phyloP scores from a whole-genome alignment of 2,113 vertebrate genomes.

The Macaca nemestrina region DNA sequence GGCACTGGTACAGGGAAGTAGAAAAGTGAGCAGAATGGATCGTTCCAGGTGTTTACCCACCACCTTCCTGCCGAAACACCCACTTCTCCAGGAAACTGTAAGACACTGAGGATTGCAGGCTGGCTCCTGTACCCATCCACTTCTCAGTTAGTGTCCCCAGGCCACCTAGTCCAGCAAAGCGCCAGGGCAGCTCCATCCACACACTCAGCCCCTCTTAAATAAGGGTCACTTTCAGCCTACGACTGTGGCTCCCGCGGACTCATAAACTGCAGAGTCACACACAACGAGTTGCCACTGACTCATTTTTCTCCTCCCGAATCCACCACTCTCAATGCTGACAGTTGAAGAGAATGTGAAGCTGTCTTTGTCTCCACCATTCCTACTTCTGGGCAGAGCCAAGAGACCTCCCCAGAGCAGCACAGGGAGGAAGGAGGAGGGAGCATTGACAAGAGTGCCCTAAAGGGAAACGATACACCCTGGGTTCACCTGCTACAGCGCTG shows the following conservation, averaged over 20 bases:
- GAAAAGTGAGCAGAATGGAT: not conserved
- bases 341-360: too few species aligned
- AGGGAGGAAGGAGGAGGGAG: not conserved
- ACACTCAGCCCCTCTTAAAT: not conserved
- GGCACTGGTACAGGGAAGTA: not conserved
- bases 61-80: accelerated
- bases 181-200: accelerated
- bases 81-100: not conserved
- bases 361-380: not conserved
- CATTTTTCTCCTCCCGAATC: not conserved
- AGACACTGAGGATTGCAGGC: accelerated
- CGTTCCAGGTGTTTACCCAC: not conserved
- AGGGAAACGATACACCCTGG: not conserved
- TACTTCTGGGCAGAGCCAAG: not conserved
- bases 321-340: not conserved
- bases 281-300: not conserved
- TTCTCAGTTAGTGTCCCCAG: not conserved
- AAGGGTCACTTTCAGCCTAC: not conserved
- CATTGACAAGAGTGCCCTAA: accelerated
- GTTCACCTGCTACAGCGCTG: accelerated
- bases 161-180: not conserved
- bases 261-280: accelerated
- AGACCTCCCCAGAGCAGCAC: not conserved
- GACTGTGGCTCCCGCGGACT: accelerated
- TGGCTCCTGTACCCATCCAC: not conserved